phyloP scores from a whole-genome alignment of 2,113 vertebrate species.

The Crotalus tigris region DNA sequence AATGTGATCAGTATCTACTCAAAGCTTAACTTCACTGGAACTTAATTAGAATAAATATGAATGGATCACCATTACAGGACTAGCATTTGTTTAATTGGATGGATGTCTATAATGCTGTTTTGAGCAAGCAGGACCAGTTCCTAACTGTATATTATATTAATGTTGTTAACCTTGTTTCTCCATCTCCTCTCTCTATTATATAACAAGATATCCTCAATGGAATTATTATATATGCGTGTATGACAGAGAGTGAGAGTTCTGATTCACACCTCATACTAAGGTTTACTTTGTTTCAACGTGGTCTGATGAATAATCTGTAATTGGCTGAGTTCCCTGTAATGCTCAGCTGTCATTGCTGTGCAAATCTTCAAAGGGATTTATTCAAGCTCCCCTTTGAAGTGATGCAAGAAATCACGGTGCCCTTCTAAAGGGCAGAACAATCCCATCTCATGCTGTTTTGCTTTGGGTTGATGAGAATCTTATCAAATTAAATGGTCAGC shows the following conservation, averaged over 20 bases:
- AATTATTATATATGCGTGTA: neutral
- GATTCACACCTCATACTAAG: neutral
- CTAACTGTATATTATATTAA: neutral
- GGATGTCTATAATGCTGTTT: neutral
- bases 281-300: neutral
- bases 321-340: neutral
- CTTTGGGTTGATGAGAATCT: neutral
- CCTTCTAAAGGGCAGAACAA: neutral
- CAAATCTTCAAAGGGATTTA: neutral
- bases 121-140: neutral
- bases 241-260: neutral
- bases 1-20: neutral
- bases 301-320: neutral
- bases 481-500: neutral
- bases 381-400: neutral
- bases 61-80: neutral
- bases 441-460: neutral
- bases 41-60: neutral
- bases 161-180: neutral
- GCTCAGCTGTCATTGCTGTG: neutral
- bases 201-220: neutral
- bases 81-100: neutral
- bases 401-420: neutral
- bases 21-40: neutral
- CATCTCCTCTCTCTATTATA: neutral